Evolutionary conservation across 1,140 invertebrate species (phyloP).

Genomic region (Augochlora pura): DNA sequence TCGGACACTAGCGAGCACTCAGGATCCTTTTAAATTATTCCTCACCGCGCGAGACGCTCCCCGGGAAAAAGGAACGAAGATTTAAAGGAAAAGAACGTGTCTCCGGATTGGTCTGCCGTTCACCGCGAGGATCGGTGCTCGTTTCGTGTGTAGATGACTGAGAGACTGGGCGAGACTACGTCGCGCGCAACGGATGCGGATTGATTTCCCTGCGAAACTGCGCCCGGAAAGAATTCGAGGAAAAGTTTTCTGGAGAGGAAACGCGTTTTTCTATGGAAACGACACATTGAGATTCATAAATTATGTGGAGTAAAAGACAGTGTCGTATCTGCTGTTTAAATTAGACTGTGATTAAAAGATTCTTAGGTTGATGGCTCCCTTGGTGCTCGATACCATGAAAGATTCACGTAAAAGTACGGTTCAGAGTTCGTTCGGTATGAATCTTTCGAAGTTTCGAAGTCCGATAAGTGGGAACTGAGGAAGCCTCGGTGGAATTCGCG

Average conservation of each 20-base stretch:
- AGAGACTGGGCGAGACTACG: background rate
- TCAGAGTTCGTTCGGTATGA: no score
- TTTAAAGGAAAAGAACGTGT: background rate
- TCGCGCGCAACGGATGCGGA: background rate
- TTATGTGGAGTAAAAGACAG: background rate
- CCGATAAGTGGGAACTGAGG: no score
- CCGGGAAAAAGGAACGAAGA: background rate
- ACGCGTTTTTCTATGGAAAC: background rate
- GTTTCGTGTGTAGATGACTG: background rate
- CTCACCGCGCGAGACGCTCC: background rate
- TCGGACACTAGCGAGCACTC: no score
- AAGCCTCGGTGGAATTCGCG: no score
- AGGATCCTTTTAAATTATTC: conserved; percentile 17
- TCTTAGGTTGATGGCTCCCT: background rate
- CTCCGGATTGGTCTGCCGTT: background rate
- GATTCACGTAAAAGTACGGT: no score
- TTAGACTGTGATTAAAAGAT: background rate
- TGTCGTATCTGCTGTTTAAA: background rate
- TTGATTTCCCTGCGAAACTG: background rate
- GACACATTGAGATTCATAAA: no score
- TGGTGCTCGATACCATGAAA: no score
- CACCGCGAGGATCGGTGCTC: background rate
- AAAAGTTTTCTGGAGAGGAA: background rate
- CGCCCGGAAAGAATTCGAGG: background rate
- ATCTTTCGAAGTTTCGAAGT: no score